A percentile compares a stretch with the other conserved stretches of the same genome.
These are phyloP conservation scores for Callipepla squamata DNA, from an alignment of 2,113 vertebrate species.

Conservation along the genomic window DNA sequence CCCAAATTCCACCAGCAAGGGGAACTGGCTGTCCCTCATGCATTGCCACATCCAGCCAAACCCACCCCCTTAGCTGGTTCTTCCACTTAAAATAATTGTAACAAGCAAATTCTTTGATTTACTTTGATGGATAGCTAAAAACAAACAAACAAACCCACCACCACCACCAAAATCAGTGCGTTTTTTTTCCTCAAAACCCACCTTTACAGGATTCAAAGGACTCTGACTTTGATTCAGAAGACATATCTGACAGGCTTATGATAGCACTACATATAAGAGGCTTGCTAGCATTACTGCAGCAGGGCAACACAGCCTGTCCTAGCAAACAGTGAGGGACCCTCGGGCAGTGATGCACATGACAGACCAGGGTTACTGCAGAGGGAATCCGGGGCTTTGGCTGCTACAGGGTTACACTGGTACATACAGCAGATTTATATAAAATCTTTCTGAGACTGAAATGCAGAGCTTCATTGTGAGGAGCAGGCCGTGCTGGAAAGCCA, in stretches of 20 bases:
- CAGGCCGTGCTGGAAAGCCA: background rate
- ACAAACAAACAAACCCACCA: no score
- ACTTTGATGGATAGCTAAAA: background rate
- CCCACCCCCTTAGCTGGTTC: background rate
- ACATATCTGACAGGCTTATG: background rate
- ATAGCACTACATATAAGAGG: background rate
- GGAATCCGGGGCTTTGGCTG: background rate
- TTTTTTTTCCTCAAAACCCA: background rate
- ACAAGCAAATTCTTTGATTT: background rate
- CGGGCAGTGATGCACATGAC: background rate
- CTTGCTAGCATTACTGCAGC: background rate
- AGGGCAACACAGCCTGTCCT: background rate
- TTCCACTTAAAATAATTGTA: no score
- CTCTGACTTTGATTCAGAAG: background rate
- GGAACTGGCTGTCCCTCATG: background rate
- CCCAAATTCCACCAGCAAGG: background rate
- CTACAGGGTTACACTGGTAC: background rate
- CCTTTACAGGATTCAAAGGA: background rate
- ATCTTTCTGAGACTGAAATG: background rate
- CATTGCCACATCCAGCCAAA: background rate
- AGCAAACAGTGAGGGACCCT: background rate
- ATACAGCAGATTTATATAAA: background rate
- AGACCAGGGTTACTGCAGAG: background rate
- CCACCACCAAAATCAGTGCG: fast-evolving
- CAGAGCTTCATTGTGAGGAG: background rate